Evolutionary conservation across 2,888 invertebrate species (phyloP).

Genomic region (Neoaliturus tenellus): DNA sequence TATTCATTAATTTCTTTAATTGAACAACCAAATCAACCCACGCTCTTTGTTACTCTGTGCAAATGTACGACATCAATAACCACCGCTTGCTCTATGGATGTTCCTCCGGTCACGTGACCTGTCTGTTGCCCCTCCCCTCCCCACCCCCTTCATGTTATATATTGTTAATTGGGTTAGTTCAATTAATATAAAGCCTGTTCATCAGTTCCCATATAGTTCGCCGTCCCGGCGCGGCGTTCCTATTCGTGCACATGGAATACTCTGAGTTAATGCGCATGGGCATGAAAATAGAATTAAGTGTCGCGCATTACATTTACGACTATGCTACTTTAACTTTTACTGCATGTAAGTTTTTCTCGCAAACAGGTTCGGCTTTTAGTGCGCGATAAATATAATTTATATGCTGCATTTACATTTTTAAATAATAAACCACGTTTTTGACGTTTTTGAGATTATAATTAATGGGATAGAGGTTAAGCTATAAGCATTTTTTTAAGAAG

Average conservation of each 20-base stretch:
- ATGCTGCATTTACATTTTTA: background rate
- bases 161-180: conserved; percentile 63
- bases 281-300: conserved; percentile 21
- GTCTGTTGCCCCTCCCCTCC: conserved; percentile 19
- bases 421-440: too few relatives aligned
- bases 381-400: background rate
- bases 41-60: conserved; percentile 9
- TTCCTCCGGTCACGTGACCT: conserved; percentile 10
- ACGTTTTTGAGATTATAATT: too few relatives aligned
- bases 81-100: conserved; percentile 17
- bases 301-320: background rate
- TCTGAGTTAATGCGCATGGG: conserved; percentile 3
- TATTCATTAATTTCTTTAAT: background rate
- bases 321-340: conserved; percentile 6
- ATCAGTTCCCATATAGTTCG: conserved; percentile 12
- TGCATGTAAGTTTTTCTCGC: background rate
- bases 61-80: background rate
- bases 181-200: conserved; percentile 17
- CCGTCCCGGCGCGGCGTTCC: background rate
- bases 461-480: too few relatives aligned
- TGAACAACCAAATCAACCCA: too few relatives aligned
- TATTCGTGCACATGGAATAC: conserved; percentile 5
- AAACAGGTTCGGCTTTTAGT: background rate
- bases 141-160: conserved; percentile 57
- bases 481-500: too few relatives aligned